Evolutionary conservation across 92 coral and sea anemone genomes (phyloP), one percentile per base, ranked within the genome.

Genomic region (Porites cylindrica): DNA sequence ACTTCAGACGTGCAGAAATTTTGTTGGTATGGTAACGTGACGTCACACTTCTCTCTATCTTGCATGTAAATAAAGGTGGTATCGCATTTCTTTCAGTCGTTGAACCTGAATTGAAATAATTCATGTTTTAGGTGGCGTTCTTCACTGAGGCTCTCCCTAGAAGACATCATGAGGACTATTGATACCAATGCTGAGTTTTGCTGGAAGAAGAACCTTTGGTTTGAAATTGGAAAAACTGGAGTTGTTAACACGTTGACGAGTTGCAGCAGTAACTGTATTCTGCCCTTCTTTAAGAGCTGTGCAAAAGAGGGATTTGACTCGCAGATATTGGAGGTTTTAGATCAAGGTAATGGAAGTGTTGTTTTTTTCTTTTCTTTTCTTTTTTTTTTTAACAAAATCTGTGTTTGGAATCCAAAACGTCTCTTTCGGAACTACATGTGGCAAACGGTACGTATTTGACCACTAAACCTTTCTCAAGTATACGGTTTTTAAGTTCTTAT

Each of bases 281-380:
- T 97, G 52, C 98, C 99, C 10, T 97, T 97, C 90, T 91, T 97
- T 66, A 95, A 94, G 83, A 93, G 96, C 51, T 97, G 98, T 77
- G 93, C 94, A 1, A 86, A 86, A 71, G 97, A 97, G 78, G 96
- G 95, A 32, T 91, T 83, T 32, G 91, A 91, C 38, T 52, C 66
- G 6, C 91, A 97, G 90, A 90, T 97, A 59, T 80, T 97, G 58
- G 90, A 92, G 24, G 91, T 94, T 1, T 85, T 97, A 64, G 98
- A 97, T 76, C 78, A 79, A 62, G 96, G 99, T 97, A 54, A 8
- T 88, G 21, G 0, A 8, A 11, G 32, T 12, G 13, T 59, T 59
- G 6, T 71, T 10, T 11, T 38, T 59, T 58, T 2, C 12, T 58
- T 59, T 59, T 59, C 14, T 11, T 11, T 59, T 58, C 17, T 8